Base-by-base conservation (phyloP, 2,113 vertebrate species). In the Hymenochirus boettgeri region DNA sequence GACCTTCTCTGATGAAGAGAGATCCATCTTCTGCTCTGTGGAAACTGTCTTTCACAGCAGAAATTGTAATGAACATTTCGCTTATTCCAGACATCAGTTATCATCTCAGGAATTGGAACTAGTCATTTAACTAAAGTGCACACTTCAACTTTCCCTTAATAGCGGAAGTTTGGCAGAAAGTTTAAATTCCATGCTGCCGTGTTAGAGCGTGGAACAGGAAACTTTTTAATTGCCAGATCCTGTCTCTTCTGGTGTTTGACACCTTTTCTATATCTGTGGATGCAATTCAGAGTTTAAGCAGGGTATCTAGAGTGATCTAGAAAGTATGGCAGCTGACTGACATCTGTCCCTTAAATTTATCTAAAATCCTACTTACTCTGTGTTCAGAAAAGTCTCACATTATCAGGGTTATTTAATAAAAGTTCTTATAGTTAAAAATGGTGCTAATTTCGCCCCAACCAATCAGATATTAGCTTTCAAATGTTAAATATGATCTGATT, bases 41-140 rank as follows among this genome's bases (percentile, higher is more conserved):
- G 39, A 5, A 42, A 42, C 39, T 42, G 17, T 42, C 39, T n/a
- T 42, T 42, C 17, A 42, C 39, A 42, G 39, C 39, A 42, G 39
- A 42, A 42, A 42, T 42, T 4, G 39, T 42, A 42, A 42, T 42
- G 39, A 42, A 42, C 39, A 42, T 42, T 42, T 42, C 39, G n/a
- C 39, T 15, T 42, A 15, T n/a, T 42, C 39, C 39, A 18, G 39
- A 4, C 3, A n/a, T 42, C 39, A 17, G 39, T 42, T 42, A 42
- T n/a, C 39, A n/a, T 42, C 39, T 9, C 39, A 42, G n/a, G 13
- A 13, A 42, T 42, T 7, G 39, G 39, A 48, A 48, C 18, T 48
- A 48, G 21, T 48, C 46, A 23, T 48, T 48, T 23, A 48, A 23
- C 46, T 48, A 6, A 42, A 42, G 39, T 42, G 39, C 39, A n/a